Conservation (phyloP, 2,888 invertebrate species). For the Calliphora vomitoria region DNA sequence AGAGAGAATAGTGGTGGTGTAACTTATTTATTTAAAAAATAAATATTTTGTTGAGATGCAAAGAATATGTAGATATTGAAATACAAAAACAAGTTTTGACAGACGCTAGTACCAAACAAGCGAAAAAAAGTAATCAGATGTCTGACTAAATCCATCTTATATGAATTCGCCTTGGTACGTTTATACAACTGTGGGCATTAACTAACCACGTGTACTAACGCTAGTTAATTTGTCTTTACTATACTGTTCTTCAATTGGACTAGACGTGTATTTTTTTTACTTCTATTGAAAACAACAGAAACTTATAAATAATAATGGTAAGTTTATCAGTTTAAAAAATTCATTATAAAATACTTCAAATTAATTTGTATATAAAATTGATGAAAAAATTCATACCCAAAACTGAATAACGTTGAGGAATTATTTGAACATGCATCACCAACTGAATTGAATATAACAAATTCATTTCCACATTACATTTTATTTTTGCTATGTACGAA, state of each 20-base stretch:
- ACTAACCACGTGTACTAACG: constrained; percentile 5
- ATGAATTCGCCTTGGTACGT: background rate
- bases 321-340: background rate
- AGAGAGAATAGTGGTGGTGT: no score
- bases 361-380: constrained; percentile 55
- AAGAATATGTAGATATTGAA: no score
- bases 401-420: constrained; percentile 76
- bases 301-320: constrained; percentile 35
- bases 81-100: no score
- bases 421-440: constrained; percentile 79
- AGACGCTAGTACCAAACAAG: no score
- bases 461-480: background rate
- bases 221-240: background rate
- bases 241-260: background rate
- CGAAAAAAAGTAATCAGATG: no score
- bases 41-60: no score
- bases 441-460: constrained; percentile 75
- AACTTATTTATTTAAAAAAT: no score
- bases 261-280: background rate
- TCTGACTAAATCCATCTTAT: no score
- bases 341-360: background rate
- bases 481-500: background rate
- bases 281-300: background rate
- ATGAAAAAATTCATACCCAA: constrained; percentile 77
- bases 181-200: constrained; percentile 27